Conservation (phyloP, 1,140 invertebrate species). For the Nasonia giraulti region DNA sequence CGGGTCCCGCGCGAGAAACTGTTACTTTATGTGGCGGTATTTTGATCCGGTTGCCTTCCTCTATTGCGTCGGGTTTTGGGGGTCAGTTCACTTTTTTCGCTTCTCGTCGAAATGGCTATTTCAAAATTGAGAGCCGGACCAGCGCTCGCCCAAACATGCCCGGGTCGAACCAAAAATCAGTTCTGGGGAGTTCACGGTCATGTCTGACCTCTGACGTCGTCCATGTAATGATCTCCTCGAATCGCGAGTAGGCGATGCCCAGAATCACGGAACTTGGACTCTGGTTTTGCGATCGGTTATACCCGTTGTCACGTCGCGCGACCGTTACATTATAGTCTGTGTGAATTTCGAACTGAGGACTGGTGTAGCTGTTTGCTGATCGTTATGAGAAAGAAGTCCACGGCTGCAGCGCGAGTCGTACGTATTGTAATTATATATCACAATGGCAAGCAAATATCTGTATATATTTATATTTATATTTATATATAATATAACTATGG, state of each 20-base stretch:
- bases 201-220: background rate
- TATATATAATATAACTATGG: slow-evolving; percentile 45
- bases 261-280: slow-evolving; percentile 14
- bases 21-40: slow-evolving; percentile 80
- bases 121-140: slow-evolving; percentile 80
- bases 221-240: background rate
- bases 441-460: slow-evolving; percentile 24
- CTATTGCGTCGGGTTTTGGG: slow-evolving; percentile 79
- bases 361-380: background rate
- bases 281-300: slow-evolving; percentile 38
- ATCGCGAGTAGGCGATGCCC: background rate
- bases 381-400: background rate
- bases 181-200: slow-evolving; percentile 35
- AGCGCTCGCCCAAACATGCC: slow-evolving; percentile 73
- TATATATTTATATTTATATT: slow-evolving; percentile 21
- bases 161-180: slow-evolving; percentile 68
- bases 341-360: slow-evolving; percentile 52
- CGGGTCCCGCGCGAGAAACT: slow-evolving; percentile 79
- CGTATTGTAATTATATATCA: background rate
- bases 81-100: slow-evolving; percentile 76
- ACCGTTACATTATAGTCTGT: slow-evolving; percentile 39
- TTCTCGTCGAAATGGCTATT: slow-evolving; percentile 80
- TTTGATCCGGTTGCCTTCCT: slow-evolving; percentile 79
- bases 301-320: slow-evolving; percentile 48
- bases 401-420: background rate